Conservation (phyloP, 1,140 invertebrate species). For the Grapholita molesta region DNA sequence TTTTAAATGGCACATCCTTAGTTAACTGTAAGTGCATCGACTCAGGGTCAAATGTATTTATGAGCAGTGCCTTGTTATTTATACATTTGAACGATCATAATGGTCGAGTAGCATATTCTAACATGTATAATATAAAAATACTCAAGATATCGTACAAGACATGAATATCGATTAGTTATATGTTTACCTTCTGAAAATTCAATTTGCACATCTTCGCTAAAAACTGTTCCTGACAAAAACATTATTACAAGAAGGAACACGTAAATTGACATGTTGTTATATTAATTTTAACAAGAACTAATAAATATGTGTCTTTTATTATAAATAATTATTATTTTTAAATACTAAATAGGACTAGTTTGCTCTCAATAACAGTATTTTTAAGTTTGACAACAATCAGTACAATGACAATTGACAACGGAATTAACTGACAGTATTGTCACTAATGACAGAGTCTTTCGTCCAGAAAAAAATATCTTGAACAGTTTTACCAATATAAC, state of each 20-base stretch:
- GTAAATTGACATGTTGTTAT: not conserved
- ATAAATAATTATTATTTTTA: not conserved
- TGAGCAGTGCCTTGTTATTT: not conserved
- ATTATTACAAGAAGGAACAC: not conserved
- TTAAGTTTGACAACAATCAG: too few species aligned
- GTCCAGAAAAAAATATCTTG: too few species aligned
- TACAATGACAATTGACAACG: not conserved
- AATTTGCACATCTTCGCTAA: slow-evolving; percentile 1
- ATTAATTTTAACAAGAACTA: not conserved
- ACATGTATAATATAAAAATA: not conserved
- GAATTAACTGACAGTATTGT: not conserved
- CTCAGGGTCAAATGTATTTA: not conserved
- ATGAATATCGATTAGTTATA: not conserved
- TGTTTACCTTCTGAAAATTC: slow-evolving; percentile 13
- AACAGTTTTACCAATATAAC: too few species aligned
- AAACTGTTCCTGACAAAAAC: not conserved
- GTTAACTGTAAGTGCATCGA: not conserved
- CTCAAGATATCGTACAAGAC: not conserved
- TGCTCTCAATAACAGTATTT: not conserved
- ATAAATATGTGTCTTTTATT: not conserved
- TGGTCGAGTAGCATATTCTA: not conserved
- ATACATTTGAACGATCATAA: not conserved
- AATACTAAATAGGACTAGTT: not conserved
- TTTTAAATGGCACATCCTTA: not conserved
- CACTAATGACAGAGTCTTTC: not conserved